Evolutionary conservation across 2,113 vertebrate species (phyloP), one percentile per base, ranked within the genome.

Genomic region (Pan troglodytes): DNA sequence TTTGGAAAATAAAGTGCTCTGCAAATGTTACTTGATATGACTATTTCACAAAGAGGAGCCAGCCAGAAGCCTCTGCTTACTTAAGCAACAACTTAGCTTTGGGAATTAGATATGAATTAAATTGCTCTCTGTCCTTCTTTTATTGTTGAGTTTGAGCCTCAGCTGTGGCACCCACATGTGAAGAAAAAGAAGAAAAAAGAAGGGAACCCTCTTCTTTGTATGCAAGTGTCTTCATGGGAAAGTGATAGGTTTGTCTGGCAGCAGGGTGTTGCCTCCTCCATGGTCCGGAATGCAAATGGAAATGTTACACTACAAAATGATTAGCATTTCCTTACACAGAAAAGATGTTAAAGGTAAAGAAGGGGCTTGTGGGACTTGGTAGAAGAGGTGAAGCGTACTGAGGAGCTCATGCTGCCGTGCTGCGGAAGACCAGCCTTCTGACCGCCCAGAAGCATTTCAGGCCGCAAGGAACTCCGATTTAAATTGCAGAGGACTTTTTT

Each of bases 311-410:
- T 64, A 82, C 68, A 70, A 90, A 95, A 68, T 57, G 5, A 73
- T 75, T 81, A 88, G 30, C 67, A 45, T 90, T 79, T 96, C 64
- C 81, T 96, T 94, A 82, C 43, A 57, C 27, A 93, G 75, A 85
- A 96, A 92, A 90, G 10, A 82, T 86, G 81, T 91, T 86, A 83
- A 88, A 92, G 92, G 40, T 76, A 83, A 93, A 88, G 73, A 82
- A 67, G 67, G 9, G 27, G 17, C 82, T 93, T 48, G 2, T 18
- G 20, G 67, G 40, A 50, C 68, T 64, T 50, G 18, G 45, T 17
- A 35, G 57, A 50, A 75, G 55, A 80, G 38, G 38, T 11, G 55
- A 45, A 2, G 17, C 67, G 5, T 70, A 16, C 32, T 9, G 11
- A 70, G 38, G 8, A 16, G 20, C 10, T 22, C n/a, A 8, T 1